Percentiles rank a stretch among this genome's conserved stretches.
These are phyloP conservation scores for Mya arenaria DNA, from an alignment of 1,140 invertebrate genomes.

Conservation along the genomic window DNA sequence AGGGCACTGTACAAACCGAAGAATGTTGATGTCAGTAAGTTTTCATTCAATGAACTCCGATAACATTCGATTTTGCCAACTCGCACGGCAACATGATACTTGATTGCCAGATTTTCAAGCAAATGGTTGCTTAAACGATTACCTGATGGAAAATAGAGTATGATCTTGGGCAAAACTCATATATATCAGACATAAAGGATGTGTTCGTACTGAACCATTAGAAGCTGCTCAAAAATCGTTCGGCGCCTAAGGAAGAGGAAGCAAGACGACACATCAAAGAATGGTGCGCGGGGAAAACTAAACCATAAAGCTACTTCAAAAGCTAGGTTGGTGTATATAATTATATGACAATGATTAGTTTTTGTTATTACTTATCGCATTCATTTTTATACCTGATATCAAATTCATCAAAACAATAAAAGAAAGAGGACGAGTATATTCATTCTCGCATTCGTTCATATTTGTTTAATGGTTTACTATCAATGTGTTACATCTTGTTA, in stretches of 20 bases:
- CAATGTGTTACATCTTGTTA: too few species aligned
- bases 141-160: slow-evolving; percentile 7
- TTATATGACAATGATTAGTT: too few species aligned
- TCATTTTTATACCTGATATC: too few species aligned
- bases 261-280: background rate
- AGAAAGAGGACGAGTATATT: too few species aligned
- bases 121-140: background rate
- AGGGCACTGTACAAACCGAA: too few species aligned
- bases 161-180: background rate
- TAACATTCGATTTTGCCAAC: too few species aligned
- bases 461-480: too few species aligned
- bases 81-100: background rate
- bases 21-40: too few species aligned
- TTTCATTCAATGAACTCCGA: too few species aligned
- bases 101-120: slow-evolving; percentile 12
- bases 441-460: too few species aligned
- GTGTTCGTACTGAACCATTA: background rate
- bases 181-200: background rate
- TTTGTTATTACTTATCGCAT: too few species aligned
- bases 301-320: slow-evolving; percentile 1
- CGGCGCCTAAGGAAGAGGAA: background rate
- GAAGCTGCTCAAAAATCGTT: background rate
- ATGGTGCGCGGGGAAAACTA: background rate
- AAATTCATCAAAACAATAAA: too few species aligned
- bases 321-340: slow-evolving; percentile 19